Evolutionary conservation across 2,113 vertebrate genomes (phyloP).

Genomic region (Helogale parvula): DNA sequence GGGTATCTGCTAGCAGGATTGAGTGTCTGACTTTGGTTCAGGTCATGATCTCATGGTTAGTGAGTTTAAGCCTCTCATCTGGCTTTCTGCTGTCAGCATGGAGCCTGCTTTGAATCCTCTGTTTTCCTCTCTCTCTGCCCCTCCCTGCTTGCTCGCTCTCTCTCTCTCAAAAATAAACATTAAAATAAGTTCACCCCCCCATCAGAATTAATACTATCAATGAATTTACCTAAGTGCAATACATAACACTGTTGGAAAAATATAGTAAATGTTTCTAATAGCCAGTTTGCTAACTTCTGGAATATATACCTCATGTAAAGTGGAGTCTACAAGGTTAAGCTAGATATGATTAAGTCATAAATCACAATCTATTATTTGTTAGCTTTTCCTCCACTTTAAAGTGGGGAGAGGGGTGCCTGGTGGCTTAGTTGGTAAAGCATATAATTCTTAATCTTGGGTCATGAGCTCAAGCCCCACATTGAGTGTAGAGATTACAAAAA

Average conservation of each 20-base stretch:
- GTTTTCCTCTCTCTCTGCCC: too few species aligned
- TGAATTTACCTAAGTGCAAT: not conserved
- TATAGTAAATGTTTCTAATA: not conserved
- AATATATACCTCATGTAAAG: slow-evolving; percentile 21
- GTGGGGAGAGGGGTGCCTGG: not conserved
- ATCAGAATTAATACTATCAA: not conserved
- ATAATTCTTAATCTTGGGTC: not conserved
- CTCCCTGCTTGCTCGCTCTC: too few species aligned
- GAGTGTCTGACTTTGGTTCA: too few species aligned
- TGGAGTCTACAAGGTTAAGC: not conserved
- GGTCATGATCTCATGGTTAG: too few species aligned
- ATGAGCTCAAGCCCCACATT: not conserved
- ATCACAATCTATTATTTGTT: not conserved
- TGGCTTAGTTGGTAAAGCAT: not conserved
- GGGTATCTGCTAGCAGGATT: too few species aligned
- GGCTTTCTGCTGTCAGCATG: too few species aligned
- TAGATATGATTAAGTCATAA: slow-evolving; percentile 10
- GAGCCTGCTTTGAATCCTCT: too few species aligned
- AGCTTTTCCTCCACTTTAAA: slow-evolving; percentile 56
- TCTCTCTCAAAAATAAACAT: too few species aligned
- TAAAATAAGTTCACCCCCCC: not conserved
- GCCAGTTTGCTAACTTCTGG: not conserved
- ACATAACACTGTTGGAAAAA: not conserved
- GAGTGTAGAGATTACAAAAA: not conserved
- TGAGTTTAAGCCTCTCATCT: too few species aligned